A percentile compares a stretch with the other conserved stretches of the same genome.
These are phyloP conservation scores for Aethes cnicana DNA, from an alignment of 2,888 invertebrate species.

Conservation along the genomic window DNA sequence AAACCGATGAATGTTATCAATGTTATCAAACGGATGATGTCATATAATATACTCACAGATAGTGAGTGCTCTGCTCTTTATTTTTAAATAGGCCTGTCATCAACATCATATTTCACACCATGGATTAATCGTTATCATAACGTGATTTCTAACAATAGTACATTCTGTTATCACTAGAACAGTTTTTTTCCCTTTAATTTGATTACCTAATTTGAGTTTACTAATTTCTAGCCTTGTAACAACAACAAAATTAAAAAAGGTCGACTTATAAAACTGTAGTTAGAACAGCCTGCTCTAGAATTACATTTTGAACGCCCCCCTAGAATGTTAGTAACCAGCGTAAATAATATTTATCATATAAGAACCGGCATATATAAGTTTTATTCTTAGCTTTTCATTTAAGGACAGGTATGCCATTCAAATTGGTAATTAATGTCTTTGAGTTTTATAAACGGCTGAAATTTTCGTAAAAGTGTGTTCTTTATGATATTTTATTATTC, in stretches of 20 bases:
- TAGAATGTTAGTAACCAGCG: not conserved
- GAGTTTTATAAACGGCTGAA: not conserved
- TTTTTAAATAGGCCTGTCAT: not conserved
- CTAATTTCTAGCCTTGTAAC: too few relatives aligned
- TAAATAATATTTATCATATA: conserved; percentile 1
- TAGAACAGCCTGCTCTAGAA: conserved; percentile 1
- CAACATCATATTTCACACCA: not conserved
- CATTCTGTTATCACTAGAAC: too few relatives aligned
- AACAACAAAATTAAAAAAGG: too few relatives aligned
- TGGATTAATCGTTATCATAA: too few relatives aligned
- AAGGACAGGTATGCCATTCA: not conserved
- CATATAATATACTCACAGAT: too few relatives aligned
- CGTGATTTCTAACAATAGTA: too few relatives aligned
- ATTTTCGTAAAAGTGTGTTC: too few relatives aligned
- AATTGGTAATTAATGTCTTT: not conserved
- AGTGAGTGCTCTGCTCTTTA: not conserved
- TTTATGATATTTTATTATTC: too few relatives aligned
- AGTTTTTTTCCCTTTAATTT: too few relatives aligned
- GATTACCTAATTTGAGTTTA: conserved; percentile 7
- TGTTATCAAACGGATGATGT: not conserved
- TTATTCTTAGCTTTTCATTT: conserved; percentile 5
- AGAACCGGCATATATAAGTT: conserved; percentile 1
- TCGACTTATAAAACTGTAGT: too few relatives aligned
- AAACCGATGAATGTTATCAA: too few relatives aligned
- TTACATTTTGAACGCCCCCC: conserved; percentile 10